Evolutionary conservation across 2,797 vertebrate species (phyloP), one percentile per base, ranked within the genome.

Genomic region (Pantherophis vulpinus): DNA sequence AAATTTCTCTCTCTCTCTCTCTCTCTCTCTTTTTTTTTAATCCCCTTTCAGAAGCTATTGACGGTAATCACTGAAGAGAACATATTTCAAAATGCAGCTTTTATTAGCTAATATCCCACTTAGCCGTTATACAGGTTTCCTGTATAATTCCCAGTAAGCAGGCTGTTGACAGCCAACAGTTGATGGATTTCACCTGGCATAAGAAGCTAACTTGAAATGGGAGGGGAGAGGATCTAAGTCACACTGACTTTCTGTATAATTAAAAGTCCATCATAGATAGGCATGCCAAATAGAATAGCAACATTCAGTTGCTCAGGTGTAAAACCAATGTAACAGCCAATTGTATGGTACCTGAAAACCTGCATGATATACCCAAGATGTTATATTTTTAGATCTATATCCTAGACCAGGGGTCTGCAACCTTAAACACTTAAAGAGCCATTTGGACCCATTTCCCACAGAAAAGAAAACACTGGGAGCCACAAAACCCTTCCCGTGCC

Each of bases 31-130:
- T 27, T 4, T 51, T 9, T 32, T 18, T 27, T 10, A 25, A 16
- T 3, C 29, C 12, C 29, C 10, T 61, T 92, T 61, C 88, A 87
- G 32, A 74, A n/a, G 20, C 92, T 92, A 54, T 37, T 58, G 47
- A 90, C 93, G 88, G 91, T 95, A 96, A 59, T 23, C 92, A 93
- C 94, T 95, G 91, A 86, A 95, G 95, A 95, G 90, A 86, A 89
- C 92, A 47, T 93, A 2, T 92, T 86, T 32, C 20, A 93, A 90
- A 3, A 95, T 92, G 89, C 90, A 42, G 20, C 91, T 95, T 94
- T 90, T 89, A 79, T 92, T 94, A 93, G n/a, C 59, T 94, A 91
- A 95, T 74, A 25, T 93, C 94, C 51, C 23, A 42, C 90, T 91
- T 92, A 42, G 92, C 87, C 91, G 91, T 18, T 94, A 92, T 70